Evolutionary conservation across 2,113 vertebrate species (phyloP), one percentile per base, ranked within the genome.

Genomic region (Jacana jacana): DNA sequence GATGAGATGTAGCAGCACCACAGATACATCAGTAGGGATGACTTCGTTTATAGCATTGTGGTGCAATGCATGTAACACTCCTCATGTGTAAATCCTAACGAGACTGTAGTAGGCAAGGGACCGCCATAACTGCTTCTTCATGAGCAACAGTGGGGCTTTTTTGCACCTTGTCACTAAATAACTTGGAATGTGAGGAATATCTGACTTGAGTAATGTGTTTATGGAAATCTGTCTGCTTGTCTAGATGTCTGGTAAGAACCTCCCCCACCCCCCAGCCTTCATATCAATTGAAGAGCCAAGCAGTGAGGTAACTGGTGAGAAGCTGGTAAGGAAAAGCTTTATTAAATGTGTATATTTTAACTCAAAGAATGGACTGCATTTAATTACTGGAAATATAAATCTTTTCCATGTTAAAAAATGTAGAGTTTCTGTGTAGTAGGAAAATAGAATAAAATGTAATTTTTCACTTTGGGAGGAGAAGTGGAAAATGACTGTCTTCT

Each of bases 391-490:
- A 81, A 92, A 73, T 73, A 49, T 1, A 35, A 58, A 54, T 70
- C 2, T 77, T 0, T 71, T 73, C 46, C 17, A 10, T 57, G 30
- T 35, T 87, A 63, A 85, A 35, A 24, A 48, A 73, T 37, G 20
- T 11, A 61, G 31, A 6, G 20, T 76, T 91, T 70, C 51, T 28
- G 20, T 28, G 24, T 33, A 64, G 48, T 9, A 48, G 42, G 33
- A 75, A 89, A 92, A 73, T 1, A 57, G 1, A 10, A 52, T 81
- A 73, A 92, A 70, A 54, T 46, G 2, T 6, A 39, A 25, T 78
- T 91, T 93, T 91, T 93, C 13, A 37, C 20, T 87, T 79, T 44
- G 57, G 51, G 80, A 52, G 40, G 30, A 93, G 51, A 87, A 64
- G 17, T 89, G 69, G 81, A 52, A 86, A 92, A 84, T 68, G 2